phyloP scores from a whole-genome alignment of 2,113 vertebrate species.

The Zapornia atra region DNA sequence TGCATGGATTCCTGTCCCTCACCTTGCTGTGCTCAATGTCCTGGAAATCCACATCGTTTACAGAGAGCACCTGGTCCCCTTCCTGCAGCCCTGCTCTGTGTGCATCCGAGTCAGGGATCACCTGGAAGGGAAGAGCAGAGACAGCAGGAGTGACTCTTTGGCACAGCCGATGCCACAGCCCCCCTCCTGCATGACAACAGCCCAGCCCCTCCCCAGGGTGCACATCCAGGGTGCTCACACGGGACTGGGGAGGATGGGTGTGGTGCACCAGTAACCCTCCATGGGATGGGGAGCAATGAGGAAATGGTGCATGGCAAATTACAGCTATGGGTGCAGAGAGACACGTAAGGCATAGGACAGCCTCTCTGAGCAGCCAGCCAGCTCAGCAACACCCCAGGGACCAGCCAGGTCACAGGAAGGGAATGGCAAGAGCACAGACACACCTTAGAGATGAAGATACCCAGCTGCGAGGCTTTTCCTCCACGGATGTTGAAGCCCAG shows the following conservation, averaged over 20 bases:
- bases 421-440: background rate
- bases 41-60: slow-evolving; percentile 98
- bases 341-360: background rate
- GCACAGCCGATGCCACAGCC: rapidly evolving
- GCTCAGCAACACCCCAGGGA: background rate
- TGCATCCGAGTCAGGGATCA: slow-evolving; percentile 95
- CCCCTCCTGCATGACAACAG: background rate
- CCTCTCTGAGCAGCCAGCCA: background rate
- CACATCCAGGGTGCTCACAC: rapidly evolving
- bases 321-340: background rate
- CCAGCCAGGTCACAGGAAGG: rapidly evolving
- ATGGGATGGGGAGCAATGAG: background rate
- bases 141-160: background rate
- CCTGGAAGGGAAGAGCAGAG: slow-evolving; percentile 72
- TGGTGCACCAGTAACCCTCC: background rate
- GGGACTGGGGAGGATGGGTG: background rate
- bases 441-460: slow-evolving; percentile 99
- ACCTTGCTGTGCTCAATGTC: slow-evolving; percentile 98
- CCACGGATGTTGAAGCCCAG: slow-evolving; percentile 98
- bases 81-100: slow-evolving; percentile 95
- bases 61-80: slow-evolving; percentile 95
- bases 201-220: background rate
- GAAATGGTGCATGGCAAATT: background rate
- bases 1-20: background rate
- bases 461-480: slow-evolving; percentile 95